Conservation (phyloP, 2,797 vertebrate species). For the Manis crassicaudata region DNA sequence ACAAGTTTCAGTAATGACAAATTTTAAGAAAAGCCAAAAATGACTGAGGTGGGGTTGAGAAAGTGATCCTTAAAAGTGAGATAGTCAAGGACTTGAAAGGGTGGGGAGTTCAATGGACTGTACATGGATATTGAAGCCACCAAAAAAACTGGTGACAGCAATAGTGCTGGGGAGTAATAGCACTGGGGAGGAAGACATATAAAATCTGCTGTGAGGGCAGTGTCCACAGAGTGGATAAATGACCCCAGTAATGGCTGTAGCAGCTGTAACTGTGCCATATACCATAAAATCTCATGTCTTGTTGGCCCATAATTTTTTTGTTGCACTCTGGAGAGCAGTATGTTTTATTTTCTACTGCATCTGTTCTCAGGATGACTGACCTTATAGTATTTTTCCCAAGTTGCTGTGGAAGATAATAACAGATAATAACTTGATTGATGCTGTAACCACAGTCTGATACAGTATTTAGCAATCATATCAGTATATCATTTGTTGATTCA, state of each 20-base stretch:
- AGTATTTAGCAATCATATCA: not conserved
- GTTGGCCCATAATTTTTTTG: not conserved
- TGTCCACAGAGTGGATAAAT: not conserved
- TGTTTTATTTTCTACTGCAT: not conserved
- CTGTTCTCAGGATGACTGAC: conserved; percentile 2
- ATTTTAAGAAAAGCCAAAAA: not conserved
- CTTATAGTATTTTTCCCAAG: not conserved
- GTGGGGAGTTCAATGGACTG: not conserved
- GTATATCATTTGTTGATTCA: not conserved
- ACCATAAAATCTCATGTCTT: not conserved
- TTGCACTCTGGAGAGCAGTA: not conserved
- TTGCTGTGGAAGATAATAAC: not conserved
- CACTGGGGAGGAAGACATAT: not conserved
- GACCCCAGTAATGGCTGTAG: not conserved
- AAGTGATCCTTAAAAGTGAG: not conserved
- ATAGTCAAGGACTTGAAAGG: not conserved
- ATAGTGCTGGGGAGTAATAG: not conserved
- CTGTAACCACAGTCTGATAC: not conserved
- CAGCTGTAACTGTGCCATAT: not conserved
- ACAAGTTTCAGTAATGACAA: not conserved
- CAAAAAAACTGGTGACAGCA: not conserved
- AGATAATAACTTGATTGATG: not conserved
- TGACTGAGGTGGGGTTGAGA: not conserved
- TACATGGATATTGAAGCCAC: not conserved
- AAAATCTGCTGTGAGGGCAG: not conserved